Evolutionary conservation across 2,113 vertebrate species (phyloP).

Genomic region (Nothocercus julius): DNA sequence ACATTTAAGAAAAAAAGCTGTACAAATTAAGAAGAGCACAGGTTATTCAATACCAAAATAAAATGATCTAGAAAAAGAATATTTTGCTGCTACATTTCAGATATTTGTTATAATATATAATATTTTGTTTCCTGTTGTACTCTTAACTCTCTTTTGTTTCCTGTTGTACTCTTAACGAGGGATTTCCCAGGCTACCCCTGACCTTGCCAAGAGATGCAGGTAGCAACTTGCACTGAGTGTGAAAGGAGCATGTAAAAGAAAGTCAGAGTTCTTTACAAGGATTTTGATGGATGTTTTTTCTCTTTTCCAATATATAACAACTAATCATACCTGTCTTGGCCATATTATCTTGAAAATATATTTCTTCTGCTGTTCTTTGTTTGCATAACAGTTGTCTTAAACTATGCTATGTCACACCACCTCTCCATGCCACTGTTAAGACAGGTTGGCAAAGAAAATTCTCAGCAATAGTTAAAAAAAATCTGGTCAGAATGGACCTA

Average conservation of each 20-base stretch:
- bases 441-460: neutral
- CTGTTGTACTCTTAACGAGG: neutral
- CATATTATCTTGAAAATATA: neutral
- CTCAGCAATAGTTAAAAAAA: neutral
- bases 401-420: neutral
- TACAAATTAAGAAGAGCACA: neutral
- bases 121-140: neutral
- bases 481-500: neutral
- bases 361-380: neutral
- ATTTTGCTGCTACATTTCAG: neutral
- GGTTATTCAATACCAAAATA: neutral
- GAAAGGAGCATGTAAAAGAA: neutral
- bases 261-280: neutral
- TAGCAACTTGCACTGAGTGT: neutral
- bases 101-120: neutral
- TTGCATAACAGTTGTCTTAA: neutral
- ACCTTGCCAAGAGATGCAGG: neutral
- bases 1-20: neutral
- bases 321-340: neutral
- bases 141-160: neutral
- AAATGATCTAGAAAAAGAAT: neutral
- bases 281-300: accelerated
- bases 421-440: neutral
- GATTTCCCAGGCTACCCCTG: neutral
- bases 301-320: neutral